Base-by-base conservation (phyloP, 2,888 invertebrate species). In the Leuctra nigra region DNA sequence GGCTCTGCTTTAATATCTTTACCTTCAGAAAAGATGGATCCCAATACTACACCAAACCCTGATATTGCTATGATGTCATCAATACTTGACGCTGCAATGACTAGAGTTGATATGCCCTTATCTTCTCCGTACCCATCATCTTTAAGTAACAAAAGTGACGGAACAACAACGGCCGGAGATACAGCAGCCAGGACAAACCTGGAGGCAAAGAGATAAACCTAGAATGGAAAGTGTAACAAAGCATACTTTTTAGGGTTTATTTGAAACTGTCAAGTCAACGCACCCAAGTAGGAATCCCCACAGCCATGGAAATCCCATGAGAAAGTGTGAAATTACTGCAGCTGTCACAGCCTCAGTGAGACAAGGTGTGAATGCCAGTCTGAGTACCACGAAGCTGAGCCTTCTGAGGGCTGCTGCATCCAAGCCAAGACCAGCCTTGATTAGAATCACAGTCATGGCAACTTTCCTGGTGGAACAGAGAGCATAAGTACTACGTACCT, bases 41-140 rank as follows among this genome's bases (percentile, higher is more conserved):
- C 81, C 52, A 84, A 73, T 53, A 81, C 70, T 33, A 88, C 77
- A 18, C 85, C 82, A 69, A 87, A 90, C 2, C 82, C 72, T 56
- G 86, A 84, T 61, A 89, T 84, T 53, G 87, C 83, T 54, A 86
- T 75, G 52, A 90, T 84, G 70, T 87, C 86, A 67, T 90, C 89
- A 58, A 88, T 75, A 59, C 84, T 83, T 13, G 83, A 77, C 0
- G 85, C 82, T 6, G 85, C 83, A 59, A 83, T 81, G 2, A 89
- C 80, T 52, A 90, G 72, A 0, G 87, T 86, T 38, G 87, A 83
- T 29, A 91, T 82, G 23, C 87, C 87, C 69, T 83, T 84, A 66
- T 82, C 81, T 46, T 83, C 75, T 7, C 88, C 88, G 63, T 79
- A 81, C 6, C 82, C 80, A 58, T 71, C 72, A 61, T 82, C 81